Conservation (phyloP, 1,140 invertebrate species). For the Subanguina moxae region DNA sequence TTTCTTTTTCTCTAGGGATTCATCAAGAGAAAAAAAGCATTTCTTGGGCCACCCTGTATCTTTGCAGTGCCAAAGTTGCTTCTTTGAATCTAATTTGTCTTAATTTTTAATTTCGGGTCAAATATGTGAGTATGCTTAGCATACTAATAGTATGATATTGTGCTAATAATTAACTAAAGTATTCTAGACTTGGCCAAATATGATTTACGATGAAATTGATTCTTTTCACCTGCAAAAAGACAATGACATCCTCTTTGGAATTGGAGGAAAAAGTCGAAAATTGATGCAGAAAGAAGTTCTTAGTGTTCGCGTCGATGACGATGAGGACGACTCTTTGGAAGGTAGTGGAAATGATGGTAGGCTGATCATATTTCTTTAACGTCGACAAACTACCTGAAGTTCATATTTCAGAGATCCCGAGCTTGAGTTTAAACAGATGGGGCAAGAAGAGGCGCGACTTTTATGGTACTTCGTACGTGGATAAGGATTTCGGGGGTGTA, state of each 20-base stretch:
- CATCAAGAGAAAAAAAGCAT: no score
- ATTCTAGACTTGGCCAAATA: no score
- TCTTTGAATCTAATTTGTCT: no score
- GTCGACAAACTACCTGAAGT: background rate
- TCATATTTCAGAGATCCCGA: background rate
- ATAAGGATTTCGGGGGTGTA: conserved; percentile 33
- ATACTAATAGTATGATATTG: no score
- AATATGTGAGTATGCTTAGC: no score
- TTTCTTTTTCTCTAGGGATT: no score
- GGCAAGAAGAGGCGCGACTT: conserved; percentile 23
- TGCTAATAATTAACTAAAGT: no score
- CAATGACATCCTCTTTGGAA: conserved; percentile 11
- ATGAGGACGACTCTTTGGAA: conserved; percentile 7
- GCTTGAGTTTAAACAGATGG: conserved; percentile 28
- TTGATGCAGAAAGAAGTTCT: conserved; percentile 23
- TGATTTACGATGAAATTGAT: conserved; percentile 31
- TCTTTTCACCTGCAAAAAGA: conserved; percentile 17
- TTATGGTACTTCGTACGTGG: conserved; percentile 42
- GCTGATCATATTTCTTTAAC: background rate
- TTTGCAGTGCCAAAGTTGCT: no score
- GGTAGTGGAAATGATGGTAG: background rate
- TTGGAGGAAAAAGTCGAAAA: conserved; percentile 2
- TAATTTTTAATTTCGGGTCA: no score
- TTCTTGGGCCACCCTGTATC: no score
- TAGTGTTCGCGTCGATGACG: conserved; percentile 21